Percentiles rank a stretch among this genome's conserved stretches.
These are phyloP conservation scores for Numenius arquata DNA, from an alignment of 2,113 vertebrate species.

Conservation along the genomic window DNA sequence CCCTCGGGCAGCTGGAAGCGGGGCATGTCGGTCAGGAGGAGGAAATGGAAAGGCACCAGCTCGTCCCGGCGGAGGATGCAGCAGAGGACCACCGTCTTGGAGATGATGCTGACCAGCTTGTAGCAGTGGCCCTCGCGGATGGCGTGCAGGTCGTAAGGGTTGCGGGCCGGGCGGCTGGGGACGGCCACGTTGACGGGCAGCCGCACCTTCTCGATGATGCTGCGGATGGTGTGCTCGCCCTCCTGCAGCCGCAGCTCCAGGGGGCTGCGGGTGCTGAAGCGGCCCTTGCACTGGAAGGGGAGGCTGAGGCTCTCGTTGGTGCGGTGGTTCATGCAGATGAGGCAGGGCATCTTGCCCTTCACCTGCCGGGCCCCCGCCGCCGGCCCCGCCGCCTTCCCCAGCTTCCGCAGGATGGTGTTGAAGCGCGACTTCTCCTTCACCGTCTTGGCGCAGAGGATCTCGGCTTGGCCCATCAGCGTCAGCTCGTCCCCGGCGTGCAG, in stretches of 20 bases:
- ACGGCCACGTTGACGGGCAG: conserved; percentile 95
- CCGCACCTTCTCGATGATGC: conserved; percentile 95
- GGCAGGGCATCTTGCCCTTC: conserved; percentile 92
- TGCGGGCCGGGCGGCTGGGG: conserved; percentile 88
- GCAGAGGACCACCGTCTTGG: conserved; percentile 96
- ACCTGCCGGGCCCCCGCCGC: conserved; percentile 29
- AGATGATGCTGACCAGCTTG: conserved; percentile 96
- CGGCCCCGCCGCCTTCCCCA: conserved; percentile 81
- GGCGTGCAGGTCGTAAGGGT: conserved; percentile 91
- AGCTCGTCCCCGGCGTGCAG: conserved; percentile 96
- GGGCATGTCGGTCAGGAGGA: conserved; percentile 92
- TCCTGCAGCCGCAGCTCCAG: conserved; percentile 96
- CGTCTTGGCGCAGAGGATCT: conserved; percentile 92
- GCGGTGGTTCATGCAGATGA: conserved; percentile 98
- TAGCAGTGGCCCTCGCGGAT: conserved; percentile 96
- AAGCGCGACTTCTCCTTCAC: conserved; percentile 93
- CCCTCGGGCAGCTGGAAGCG: conserved; percentile 91
- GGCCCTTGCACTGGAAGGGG: conserved; percentile 94
- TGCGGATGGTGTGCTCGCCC: conserved; percentile 94
- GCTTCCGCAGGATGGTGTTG: conserved; percentile 84
- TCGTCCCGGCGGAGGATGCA: conserved; percentile 88
- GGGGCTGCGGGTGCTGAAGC: conserved; percentile 95
- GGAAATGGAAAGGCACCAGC: conserved; percentile 90
- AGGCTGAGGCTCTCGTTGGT: conserved; percentile 97
- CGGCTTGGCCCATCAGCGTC: conserved; percentile 97